A percentile compares a stretch with the other conserved stretches of the same genome.
These are phyloP conservation scores for Eremobia ochroleuca DNA, from an alignment of 2,888 invertebrate species.

Conservation along the genomic window DNA sequence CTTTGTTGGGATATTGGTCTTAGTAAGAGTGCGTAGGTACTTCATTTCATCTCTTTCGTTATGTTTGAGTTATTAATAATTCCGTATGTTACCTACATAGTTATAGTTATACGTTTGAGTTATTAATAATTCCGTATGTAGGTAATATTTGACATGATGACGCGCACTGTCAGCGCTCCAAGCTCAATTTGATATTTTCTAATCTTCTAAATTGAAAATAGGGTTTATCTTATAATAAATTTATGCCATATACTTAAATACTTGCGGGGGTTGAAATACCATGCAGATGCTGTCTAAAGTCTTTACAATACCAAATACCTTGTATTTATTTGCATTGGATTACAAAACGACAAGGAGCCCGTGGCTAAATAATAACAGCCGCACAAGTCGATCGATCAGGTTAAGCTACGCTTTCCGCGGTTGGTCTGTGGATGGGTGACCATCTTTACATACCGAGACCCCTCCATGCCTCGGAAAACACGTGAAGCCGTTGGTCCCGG, in stretches of 20 bases:
- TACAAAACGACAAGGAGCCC: not conserved
- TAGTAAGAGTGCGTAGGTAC: slow-evolving; percentile 10
- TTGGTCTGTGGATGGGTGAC: too few relatives aligned
- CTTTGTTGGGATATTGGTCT: slow-evolving; percentile 54
- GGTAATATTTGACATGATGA: not conserved
- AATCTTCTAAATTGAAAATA: not conserved
- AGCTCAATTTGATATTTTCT: not conserved
- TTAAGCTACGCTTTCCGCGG: too few relatives aligned
- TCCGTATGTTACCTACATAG: not conserved
- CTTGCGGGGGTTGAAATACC: too few relatives aligned
- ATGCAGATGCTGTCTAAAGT: too few relatives aligned
- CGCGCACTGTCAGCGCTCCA: not conserved
- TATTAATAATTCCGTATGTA: not conserved
- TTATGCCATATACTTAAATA: too few relatives aligned
- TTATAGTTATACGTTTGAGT: slow-evolving; percentile 11
- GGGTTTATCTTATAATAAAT: too few relatives aligned
- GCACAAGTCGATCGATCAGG: too few relatives aligned
- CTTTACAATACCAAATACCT: not conserved
- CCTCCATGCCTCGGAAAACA: too few relatives aligned
- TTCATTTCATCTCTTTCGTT: slow-evolving; percentile 29
- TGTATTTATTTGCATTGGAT: slow-evolving; percentile 7
- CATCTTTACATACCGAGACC: too few relatives aligned
- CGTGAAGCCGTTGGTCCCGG: too few relatives aligned
- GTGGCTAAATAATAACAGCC: too few relatives aligned
- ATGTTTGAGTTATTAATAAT: slow-evolving; percentile 6